Evolutionary conservation across 2,797 vertebrate genomes (phyloP).

Genomic region (Apogon talboti): DNA sequence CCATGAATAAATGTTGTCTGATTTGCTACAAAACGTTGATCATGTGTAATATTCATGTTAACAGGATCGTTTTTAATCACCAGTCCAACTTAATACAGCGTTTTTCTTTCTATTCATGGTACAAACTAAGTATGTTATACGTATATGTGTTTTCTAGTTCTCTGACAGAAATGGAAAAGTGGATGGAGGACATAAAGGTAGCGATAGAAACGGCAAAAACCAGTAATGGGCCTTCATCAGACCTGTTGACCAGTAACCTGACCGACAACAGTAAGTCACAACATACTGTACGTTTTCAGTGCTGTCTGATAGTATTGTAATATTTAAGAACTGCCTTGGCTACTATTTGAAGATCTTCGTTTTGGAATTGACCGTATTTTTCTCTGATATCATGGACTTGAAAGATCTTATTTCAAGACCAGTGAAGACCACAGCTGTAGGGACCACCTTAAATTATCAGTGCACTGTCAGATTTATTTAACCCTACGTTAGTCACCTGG

Average conservation of each 20-base stretch:
- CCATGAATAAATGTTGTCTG: neutral
- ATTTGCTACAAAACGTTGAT: neutral
- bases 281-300: neutral
- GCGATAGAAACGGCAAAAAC: constrained; percentile 91
- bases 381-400: too few species aligned
- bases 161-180: constrained; percentile 92
- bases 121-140: neutral
- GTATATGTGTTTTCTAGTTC: constrained; percentile 79
- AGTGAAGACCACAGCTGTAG: too few species aligned
- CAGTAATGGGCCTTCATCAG: constrained; percentile 86
- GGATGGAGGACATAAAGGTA: constrained; percentile 94
- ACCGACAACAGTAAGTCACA: constrained; percentile 88
- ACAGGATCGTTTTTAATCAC: constrained; percentile 24
- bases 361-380: too few species aligned
- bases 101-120: neutral
- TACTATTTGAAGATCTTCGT: too few species aligned
- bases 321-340: too few species aligned
- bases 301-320: too few species aligned
- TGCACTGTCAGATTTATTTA: too few species aligned
- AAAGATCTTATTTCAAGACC: too few species aligned
- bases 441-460: too few species aligned
- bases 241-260: constrained; percentile 86
- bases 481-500: too few species aligned
- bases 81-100: constrained; percentile 8
- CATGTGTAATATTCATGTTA: constrained; percentile 1